Evolutionary conservation across 2,113 vertebrate genomes (phyloP).

Genomic region (Spilogale gracilis): DNA sequence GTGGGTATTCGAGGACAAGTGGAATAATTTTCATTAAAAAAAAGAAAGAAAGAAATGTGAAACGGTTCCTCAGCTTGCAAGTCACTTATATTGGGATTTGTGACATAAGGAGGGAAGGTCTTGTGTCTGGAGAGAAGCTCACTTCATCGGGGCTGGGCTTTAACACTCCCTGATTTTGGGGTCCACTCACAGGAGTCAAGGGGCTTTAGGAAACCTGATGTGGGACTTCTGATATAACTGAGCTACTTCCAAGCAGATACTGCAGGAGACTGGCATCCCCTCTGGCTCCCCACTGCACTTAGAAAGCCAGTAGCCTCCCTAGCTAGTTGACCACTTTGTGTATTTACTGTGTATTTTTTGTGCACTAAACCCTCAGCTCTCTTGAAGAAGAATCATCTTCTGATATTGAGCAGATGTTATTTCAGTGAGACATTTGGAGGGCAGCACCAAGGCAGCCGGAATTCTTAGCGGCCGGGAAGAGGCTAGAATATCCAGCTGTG

Average conservation of each 20-base stretch:
- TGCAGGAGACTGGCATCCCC: neutral
- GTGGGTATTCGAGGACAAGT: neutral
- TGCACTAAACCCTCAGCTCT: neutral
- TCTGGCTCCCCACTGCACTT: neutral
- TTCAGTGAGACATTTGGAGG: slow-evolving; percentile 31
- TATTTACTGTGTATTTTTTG: slow-evolving; percentile 47
- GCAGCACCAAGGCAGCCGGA: neutral
- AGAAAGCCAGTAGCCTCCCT: neutral
- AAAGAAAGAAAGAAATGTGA: neutral
- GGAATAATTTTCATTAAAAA: neutral
- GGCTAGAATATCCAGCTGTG: neutral
- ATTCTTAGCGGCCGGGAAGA: neutral
- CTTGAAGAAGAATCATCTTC: neutral
- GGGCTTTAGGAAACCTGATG: neutral
- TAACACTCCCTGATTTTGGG: neutral
- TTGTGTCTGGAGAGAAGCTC: neutral
- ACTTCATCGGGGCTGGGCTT: neutral
- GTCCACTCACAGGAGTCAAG: neutral
- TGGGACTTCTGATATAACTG: neutral
- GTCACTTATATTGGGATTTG: neutral
- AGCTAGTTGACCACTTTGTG: neutral
- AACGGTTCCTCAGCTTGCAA: neutral
- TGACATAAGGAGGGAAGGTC: neutral
- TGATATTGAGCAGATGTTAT: slow-evolving; percentile 2
- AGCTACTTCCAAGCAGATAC: neutral